Evolutionary conservation across 1,140 invertebrate genomes (phyloP).

Genomic region (Pseudomyrmex gracilis): DNA sequence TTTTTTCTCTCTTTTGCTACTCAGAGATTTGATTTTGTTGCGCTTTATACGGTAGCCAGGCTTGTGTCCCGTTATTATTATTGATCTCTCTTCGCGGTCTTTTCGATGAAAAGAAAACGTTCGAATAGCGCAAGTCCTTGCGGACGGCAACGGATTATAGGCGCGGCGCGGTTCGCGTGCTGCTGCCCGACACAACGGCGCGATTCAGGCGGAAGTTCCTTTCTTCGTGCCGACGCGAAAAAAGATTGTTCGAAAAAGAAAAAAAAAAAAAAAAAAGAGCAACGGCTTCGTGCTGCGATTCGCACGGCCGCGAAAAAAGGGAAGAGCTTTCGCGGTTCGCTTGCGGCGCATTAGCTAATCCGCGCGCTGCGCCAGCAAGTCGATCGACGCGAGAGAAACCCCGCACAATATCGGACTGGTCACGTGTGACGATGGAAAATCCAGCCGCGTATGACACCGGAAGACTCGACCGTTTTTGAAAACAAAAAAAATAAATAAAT

Average conservation of each 20-base stretch:
- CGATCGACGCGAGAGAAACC: slow-evolving; percentile 32
- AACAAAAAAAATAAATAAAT: background rate
- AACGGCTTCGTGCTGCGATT: slow-evolving; percentile 56
- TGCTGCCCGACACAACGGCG: slow-evolving; percentile 1
- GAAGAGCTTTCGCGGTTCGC: slow-evolving; percentile 65
- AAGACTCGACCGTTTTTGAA: too few relatives aligned
- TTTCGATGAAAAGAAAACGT: slow-evolving; percentile 5
- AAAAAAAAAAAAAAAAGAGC: slow-evolving; percentile 65
- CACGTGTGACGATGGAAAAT: slow-evolving; percentile 14
- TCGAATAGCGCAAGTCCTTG: slow-evolving; percentile 6
- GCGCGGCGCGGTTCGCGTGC: slow-evolving; percentile 34
- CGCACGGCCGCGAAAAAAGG: slow-evolving; percentile 46
- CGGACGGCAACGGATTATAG: slow-evolving; percentile 14
- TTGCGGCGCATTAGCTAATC: slow-evolving; percentile 63
- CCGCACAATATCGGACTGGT: slow-evolving; percentile 18
- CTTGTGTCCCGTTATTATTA: slow-evolving; percentile 20
- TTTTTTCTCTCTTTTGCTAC: background rate
- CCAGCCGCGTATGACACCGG: background rate
- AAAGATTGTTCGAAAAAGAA: slow-evolving; percentile 10
- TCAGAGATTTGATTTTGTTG: background rate
- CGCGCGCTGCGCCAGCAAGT: slow-evolving; percentile 32
- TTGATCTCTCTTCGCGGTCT: slow-evolving; percentile 7
- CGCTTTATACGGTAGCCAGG: background rate
- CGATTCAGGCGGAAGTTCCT: slow-evolving; percentile 49
- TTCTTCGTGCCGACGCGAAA: slow-evolving; percentile 17